Evolutionary conservation across 2,888 invertebrate species (phyloP).

Genomic region (Sarcophaga rosellei): DNA sequence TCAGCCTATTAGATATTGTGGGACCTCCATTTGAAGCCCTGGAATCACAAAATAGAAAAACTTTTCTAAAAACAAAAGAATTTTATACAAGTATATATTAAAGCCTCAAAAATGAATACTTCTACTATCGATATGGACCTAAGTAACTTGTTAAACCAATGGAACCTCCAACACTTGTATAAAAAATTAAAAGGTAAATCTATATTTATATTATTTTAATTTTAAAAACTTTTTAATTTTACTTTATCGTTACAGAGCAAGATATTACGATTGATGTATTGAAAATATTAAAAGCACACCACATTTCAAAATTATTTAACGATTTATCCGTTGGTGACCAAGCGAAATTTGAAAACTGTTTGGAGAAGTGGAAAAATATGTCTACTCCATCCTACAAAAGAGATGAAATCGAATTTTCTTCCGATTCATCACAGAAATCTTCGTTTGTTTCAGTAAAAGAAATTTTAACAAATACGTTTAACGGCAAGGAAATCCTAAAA

Average conservation of each 20-base stretch:
- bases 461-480: not conserved
- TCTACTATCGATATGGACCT: not conserved
- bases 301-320: not conserved
- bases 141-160: not conserved
- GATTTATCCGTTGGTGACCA: not conserved
- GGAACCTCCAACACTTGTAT: not conserved
- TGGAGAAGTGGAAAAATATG: not conserved
- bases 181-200: not conserved
- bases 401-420: not conserved
- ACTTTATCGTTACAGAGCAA: not conserved
- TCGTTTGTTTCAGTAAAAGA: not conserved
- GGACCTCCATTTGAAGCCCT: conserved; percentile 1
- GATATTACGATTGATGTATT: not conserved
- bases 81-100: conserved; percentile 5
- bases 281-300: not conserved
- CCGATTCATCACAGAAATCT: not conserved
- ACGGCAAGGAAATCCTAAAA: not conserved
- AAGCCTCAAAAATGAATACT: too few species aligned
- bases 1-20: not conserved
- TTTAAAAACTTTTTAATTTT: not conserved
- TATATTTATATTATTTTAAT: not conserved
- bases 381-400: not conserved
- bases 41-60: not conserved
- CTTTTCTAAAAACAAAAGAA: conserved; percentile 1
- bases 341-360: not conserved